These are phyloP conservation scores for Tor tambroides DNA, from an alignment of 2,113 vertebrate species.

Conservation along the genomic window DNA sequence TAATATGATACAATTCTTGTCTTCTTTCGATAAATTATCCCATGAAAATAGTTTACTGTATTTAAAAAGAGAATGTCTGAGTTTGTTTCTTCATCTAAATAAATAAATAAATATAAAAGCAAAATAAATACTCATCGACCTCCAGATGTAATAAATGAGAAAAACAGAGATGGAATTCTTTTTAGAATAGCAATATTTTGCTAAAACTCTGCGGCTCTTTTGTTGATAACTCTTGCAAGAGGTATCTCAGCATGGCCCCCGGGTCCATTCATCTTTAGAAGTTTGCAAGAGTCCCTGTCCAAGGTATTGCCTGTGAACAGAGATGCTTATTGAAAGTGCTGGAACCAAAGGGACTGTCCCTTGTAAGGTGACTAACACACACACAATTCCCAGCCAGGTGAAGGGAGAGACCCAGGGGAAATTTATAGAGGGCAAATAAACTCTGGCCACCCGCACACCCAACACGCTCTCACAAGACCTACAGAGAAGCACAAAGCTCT, in stretches of 20 bases:
- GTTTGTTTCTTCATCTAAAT: not conserved
- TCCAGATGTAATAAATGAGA: not conserved
- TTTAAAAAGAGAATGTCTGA: not conserved
- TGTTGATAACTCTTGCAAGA: too few relatives aligned
- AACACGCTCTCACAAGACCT: constrained; percentile 17
- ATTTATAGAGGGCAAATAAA: constrained; percentile 55
- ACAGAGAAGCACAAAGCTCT: constrained; percentile 25
- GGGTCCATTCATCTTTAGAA: not conserved
- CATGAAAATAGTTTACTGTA: not conserved
- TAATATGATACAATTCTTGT: too few relatives aligned
- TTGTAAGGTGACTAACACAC: constrained; percentile 60
- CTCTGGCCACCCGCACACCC: constrained; percentile 13
- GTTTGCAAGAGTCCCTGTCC: not conserved
- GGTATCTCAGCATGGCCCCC: not conserved
- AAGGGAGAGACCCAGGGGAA: constrained; percentile 67
- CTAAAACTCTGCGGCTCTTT: not conserved
- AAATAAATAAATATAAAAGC: not conserved
- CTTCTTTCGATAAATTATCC: too few relatives aligned
- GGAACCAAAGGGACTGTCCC: constrained; percentile 59
- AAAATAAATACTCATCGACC: not conserved
- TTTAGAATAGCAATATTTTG: not conserved
- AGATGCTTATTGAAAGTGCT: not conserved
- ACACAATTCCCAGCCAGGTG: constrained; percentile 64
- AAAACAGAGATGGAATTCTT: too few relatives aligned
- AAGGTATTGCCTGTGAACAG: constrained; percentile 21